Evolutionary conservation across 2,113 vertebrate species (phyloP).

Genomic region (Tichodroma muraria): DNA sequence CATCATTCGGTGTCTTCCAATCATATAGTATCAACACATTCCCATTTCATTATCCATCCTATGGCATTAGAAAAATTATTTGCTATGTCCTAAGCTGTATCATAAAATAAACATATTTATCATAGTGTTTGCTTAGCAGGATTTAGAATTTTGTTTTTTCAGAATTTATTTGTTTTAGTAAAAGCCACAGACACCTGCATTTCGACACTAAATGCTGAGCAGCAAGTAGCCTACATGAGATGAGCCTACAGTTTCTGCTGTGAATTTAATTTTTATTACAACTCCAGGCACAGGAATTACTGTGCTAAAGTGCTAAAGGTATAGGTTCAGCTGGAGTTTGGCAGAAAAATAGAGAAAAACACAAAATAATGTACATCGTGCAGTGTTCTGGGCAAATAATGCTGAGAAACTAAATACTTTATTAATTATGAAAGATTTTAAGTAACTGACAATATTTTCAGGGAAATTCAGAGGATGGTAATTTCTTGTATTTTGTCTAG

Average conservation of each 20-base stretch:
- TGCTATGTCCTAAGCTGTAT: background rate
- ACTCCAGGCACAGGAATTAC: background rate
- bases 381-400: background rate
- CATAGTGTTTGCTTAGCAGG: background rate
- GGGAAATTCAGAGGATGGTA: background rate
- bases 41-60: background rate
- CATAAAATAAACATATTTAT: background rate
- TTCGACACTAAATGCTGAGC: background rate
- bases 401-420: background rate
- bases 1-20: background rate
- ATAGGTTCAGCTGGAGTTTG: background rate
- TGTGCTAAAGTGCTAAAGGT: background rate
- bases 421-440: background rate
- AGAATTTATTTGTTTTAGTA: background rate
- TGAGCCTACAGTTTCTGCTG: background rate
- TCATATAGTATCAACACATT: background rate
- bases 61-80: background rate
- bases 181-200: background rate
- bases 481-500: background rate
- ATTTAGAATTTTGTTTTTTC: too few species aligned
- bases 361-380: background rate
- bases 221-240: background rate
- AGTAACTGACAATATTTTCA: background rate
- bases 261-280: background rate
- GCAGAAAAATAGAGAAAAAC: background rate